These are phyloP conservation scores for Hemicentrotus pulcherrimus DNA, from an alignment of 35 echinoderm and acorn worm genomes.

Conservation along the genomic window DNA sequence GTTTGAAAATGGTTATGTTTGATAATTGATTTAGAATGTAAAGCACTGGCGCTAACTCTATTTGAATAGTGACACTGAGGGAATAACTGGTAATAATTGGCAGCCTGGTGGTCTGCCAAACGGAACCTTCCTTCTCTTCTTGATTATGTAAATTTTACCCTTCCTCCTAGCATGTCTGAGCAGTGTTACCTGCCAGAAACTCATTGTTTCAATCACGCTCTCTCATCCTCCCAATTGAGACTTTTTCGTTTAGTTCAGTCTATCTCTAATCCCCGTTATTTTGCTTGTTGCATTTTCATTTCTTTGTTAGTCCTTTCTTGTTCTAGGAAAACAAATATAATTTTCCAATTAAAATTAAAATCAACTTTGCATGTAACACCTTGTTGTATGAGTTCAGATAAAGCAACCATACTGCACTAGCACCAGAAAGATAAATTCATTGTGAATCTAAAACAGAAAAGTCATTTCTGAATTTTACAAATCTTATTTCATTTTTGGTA, in stretches of 20 bases:
- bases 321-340: too few species aligned
- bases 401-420: too few species aligned
- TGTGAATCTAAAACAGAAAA: too few species aligned
- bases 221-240: not conserved
- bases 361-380: too few species aligned
- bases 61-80: slow-evolving; percentile 24
- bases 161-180: slow-evolving; percentile 19
- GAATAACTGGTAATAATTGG: slow-evolving; percentile 2
- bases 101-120: slow-evolving; percentile 31
- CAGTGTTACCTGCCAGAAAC: slow-evolving; percentile 1
- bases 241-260: not conserved
- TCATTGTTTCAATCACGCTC: not conserved
- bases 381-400: too few species aligned
- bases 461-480: too few species aligned
- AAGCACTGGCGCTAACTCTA: slow-evolving; percentile 29
- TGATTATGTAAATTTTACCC: slow-evolving; percentile 29
- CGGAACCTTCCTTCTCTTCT: not conserved
- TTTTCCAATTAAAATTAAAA: too few species aligned
- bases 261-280: not conserved
- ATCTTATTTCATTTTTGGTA: too few species aligned
- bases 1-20: not conserved
- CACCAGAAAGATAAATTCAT: too few species aligned
- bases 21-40: slow-evolving; percentile 35
- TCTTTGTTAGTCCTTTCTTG: not conserved
- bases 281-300: not conserved